phyloP scores from a whole-genome alignment of 2,888 invertebrate genomes.

The Baronia brevicornis region DNA sequence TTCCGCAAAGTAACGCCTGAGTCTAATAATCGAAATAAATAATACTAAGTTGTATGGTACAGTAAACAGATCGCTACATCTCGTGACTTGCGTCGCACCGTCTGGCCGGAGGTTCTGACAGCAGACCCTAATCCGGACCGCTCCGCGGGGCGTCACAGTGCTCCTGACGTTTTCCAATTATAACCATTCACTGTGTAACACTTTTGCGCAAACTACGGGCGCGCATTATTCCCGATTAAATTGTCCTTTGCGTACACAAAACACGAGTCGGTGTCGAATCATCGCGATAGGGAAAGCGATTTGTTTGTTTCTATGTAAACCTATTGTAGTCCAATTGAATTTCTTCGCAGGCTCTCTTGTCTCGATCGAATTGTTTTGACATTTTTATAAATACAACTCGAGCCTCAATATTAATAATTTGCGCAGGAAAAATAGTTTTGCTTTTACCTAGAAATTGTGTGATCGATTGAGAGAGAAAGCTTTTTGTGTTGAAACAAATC shows the following conservation, averaged over 20 bases:
- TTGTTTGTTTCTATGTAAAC: constrained; percentile 9
- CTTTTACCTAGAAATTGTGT: too few species aligned
- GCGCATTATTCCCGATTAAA: constrained; percentile 37
- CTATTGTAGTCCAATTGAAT: constrained; percentile 14
- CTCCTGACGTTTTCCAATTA: constrained; percentile 63
- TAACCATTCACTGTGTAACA: constrained; percentile 62
- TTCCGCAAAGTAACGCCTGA: too few species aligned
- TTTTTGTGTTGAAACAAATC: too few species aligned
- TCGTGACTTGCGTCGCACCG: constrained; percentile 18
- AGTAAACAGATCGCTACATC: too few species aligned
- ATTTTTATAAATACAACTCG: constrained; percentile 9
- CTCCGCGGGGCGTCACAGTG: constrained; percentile 62
- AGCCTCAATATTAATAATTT: too few species aligned
- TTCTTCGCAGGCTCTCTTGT: constrained; percentile 13
- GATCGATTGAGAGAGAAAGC: too few species aligned
- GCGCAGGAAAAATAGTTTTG: background rate
- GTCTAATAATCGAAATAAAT: too few species aligned
- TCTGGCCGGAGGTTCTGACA: constrained; percentile 50
- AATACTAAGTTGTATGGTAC: too few species aligned
- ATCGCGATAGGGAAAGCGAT: constrained; percentile 22
- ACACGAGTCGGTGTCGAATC: constrained; percentile 31
- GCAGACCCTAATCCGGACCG: constrained; percentile 56
- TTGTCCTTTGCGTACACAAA: constrained; percentile 28
- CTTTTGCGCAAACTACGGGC: constrained; percentile 44
- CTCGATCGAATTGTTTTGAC: constrained; percentile 15